These are phyloP conservation scores for Eupithecia tripunctaria DNA, from an alignment of 2,888 invertebrate species.

Conservation along the genomic window DNA sequence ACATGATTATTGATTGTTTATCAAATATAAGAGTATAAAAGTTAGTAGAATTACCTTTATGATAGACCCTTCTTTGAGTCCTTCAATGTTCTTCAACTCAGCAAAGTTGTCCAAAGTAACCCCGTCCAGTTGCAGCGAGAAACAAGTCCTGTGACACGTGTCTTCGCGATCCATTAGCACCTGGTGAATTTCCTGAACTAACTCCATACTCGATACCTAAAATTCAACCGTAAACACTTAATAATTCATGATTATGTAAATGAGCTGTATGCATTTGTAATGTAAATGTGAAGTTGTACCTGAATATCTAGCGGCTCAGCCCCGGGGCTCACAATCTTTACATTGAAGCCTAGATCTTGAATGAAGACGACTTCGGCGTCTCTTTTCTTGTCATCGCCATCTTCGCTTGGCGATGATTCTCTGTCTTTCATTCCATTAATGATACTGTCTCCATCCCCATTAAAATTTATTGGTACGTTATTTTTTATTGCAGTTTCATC, in stretches of 20 bases:
- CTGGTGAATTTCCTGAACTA: slow-evolving; percentile 99
- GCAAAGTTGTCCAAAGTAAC: slow-evolving; percentile 98
- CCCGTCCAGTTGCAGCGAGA: slow-evolving; percentile 97
- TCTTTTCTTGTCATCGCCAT: slow-evolving; percentile 84
- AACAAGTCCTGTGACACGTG: slow-evolving; percentile 99
- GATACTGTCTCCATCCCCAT: slow-evolving; percentile 66
- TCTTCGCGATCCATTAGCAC: slow-evolving; percentile 99
- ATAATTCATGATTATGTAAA: slow-evolving; percentile 40
- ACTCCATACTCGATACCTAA: slow-evolving; percentile 97
- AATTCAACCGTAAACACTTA: slow-evolving; percentile 37
- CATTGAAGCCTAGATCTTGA: slow-evolving; percentile 95
- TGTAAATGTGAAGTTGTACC: slow-evolving; percentile 71
- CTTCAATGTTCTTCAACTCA: slow-evolving; percentile 98
- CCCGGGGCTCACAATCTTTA: slow-evolving; percentile 97
- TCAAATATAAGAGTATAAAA: background rate
- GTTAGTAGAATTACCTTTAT: slow-evolving; percentile 87
- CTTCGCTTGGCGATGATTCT: slow-evolving; percentile 78
- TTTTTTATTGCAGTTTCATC: slow-evolving; percentile 54
- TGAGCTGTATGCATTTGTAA: slow-evolving; percentile 24
- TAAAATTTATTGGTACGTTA: slow-evolving; percentile 61
- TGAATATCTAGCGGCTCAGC: slow-evolving; percentile 97
- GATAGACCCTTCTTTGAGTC: slow-evolving; percentile 96
- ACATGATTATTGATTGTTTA: background rate
- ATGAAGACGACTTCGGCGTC: slow-evolving; percentile 94
- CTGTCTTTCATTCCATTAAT: slow-evolving; percentile 76